Evolutionary conservation across 2,888 invertebrate species (phyloP), one percentile per base, ranked within the genome.

Genomic region (Agrochola lota): DNA sequence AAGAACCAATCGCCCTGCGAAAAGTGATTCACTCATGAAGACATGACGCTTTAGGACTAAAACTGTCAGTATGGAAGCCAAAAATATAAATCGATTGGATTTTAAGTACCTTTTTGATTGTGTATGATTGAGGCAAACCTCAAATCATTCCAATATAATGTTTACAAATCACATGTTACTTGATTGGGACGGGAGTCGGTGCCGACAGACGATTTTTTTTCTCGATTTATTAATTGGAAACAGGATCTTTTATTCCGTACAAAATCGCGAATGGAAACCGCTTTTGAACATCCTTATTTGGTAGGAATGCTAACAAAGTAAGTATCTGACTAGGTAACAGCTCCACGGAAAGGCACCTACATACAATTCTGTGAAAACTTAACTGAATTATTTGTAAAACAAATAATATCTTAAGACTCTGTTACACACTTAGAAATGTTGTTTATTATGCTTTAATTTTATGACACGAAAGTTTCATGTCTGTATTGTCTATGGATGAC

Each of bases 41-140:
- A 3, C 40, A 40, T 40, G 40, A n/a, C 43, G 5, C 30, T 52
- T 43, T 15, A 46, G 7, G 23, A 63, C 23, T 15, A 30, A 81
- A 52, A n/a, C 20, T 30, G 55, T 26, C 46, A 17, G 20, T n/a
- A 52, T 23, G n/a, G 26, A 67, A 43, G 40, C 71, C 35, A 43
- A 71, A 77, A 57, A 85, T 52, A 85, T 55, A 71, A 82, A 85
- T 72, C 64, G 69, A 83, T 85, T 82, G 60, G 68, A n/a, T 59
- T 77, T 79, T 64, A 66, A 66, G 75, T 26, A 52, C 57, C 63
- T 40, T 35, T 77, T 70, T 77, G 69, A 83, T 85, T 77, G 78
- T 70, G 49, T 35, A 57, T 82, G 83, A 85, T 83, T 85, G 83
- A 83, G 86, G 83, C 62, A 72, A 77, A 72, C 82, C 85, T 57